Base-by-base conservation (phyloP, 2,888 invertebrate species). In the Lasioglossum malachurum region DNA sequence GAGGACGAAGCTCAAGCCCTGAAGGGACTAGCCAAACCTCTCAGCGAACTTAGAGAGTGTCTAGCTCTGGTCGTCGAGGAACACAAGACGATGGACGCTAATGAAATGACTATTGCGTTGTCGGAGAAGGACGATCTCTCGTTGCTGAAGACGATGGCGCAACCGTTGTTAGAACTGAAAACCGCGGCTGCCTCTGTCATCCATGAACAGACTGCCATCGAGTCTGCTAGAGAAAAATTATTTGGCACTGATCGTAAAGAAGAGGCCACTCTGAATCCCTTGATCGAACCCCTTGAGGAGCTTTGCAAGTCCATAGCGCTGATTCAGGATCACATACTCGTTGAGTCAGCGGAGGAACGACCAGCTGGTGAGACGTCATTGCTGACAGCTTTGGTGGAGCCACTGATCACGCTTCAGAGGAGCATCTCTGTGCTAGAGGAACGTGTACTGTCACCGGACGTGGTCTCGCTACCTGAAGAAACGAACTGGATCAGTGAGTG, bases 221-320 rank as follows among this genome's bases (percentile, higher is more conserved):
- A 93, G 44, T 83, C 89, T 1, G 79, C 83, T 79, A 80, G 89
- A 79, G 85, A 93, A 79, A 88, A 88, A 38, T 74, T 77, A 0
- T 87, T 87, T 12, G 71, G n/a, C 5, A 27, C 23, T 1, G 84
- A 84, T 0, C 82, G 49, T 10, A 77, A 73, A 10, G 91, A 92
- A 16, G 88, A 95, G 31, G 89, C 95, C 38, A 93, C 96, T 5
- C 95, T 97, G 31, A 96, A 96, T 94, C 96, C 96, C 0, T 95
- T 95, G 60, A 96, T 96, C 5, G 96, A 96, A 49, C 94, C 96
- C n/a, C 90, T 96, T 31, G 95, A 95, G 74, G 94, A 95, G 12
- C 89, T 96, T 10, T 94, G 95, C 91, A 93, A 79, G 89, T 96
- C 92, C 19, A 94, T 96, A 41, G 95, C 95, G 2, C 87, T 95